Conservation (phyloP, 2,797 vertebrate genomes). For the Coccyzus lansbergi region DNA sequence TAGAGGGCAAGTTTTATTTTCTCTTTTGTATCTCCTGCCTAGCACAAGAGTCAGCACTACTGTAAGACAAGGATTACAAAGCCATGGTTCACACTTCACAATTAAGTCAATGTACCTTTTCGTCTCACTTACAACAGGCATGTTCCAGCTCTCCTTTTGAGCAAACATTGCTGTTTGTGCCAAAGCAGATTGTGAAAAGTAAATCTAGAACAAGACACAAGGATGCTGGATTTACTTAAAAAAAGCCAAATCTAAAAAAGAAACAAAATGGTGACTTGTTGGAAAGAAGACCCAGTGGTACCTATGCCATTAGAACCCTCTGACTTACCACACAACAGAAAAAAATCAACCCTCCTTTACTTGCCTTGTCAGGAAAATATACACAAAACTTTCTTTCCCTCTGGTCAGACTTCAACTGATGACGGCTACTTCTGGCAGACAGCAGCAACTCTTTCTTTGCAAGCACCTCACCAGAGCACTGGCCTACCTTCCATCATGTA, state of each 20-base stretch:
- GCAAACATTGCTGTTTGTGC: not conserved
- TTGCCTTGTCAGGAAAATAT: not conserved
- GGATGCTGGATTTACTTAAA: not conserved
- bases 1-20: not conserved
- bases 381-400: not conserved
- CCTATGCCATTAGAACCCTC: not conserved
- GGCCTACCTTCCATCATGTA: not conserved
- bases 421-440: not conserved
- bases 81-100: not conserved
- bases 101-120: not conserved
- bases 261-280: not conserved
- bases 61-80: not conserved
- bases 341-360: not conserved
- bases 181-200: not conserved
- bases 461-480: not conserved
- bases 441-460: not conserved
- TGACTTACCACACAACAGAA: not conserved
- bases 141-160: not conserved
- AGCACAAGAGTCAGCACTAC: not conserved
- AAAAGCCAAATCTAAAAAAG: not conserved
- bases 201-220: not conserved
- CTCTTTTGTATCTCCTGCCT: not conserved
- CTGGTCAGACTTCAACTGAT: not conserved
- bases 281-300: not conserved
- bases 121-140: not conserved